phyloP scores from a whole-genome alignment of 2,888 invertebrate genomes.

The Zhengitettix transpicula region DNA sequence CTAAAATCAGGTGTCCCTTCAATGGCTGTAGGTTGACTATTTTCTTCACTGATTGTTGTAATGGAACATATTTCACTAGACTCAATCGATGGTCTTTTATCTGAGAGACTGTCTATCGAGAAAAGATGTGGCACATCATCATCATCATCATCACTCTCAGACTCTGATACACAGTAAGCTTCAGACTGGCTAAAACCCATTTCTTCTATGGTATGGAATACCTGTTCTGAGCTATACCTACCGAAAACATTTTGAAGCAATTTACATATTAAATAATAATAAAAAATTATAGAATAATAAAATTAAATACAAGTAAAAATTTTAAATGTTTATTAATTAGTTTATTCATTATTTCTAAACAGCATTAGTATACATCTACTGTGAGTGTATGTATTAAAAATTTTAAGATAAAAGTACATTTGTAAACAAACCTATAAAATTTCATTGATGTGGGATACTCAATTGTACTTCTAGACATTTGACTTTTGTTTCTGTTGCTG shows the following conservation, averaged over 20 bases:
- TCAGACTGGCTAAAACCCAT: constrained; percentile 14
- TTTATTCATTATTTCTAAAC: too few species aligned
- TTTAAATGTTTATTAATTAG: too few species aligned
- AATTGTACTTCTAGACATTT: constrained; percentile 18
- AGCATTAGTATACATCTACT: too few species aligned
- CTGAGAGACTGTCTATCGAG: constrained; percentile 8
- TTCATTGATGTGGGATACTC: constrained; percentile 3
- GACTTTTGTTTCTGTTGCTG: constrained; percentile 18
- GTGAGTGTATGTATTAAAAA: too few species aligned
- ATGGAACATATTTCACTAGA: constrained; percentile 13
- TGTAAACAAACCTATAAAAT: not conserved
- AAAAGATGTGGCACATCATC: constrained; percentile 1
- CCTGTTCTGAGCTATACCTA: not conserved
- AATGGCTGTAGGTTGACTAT: constrained; percentile 3
- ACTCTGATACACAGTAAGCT: constrained; percentile 27
- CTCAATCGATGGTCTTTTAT: constrained; percentile 8
- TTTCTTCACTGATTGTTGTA: constrained; percentile 10
- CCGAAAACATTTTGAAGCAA: not conserved
- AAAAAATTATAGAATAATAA: too few species aligned
- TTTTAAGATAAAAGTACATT: too few species aligned
- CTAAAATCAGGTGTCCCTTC: constrained; percentile 15
- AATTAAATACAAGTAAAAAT: too few species aligned
- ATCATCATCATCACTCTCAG: constrained; percentile 28
- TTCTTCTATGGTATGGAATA: not conserved
- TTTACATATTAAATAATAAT: too few species aligned